Percentiles rank a stretch among this genome's conserved stretches.
These are phyloP conservation scores for Podilymbus podiceps DNA, from an alignment of 2,113 vertebrate genomes.

Conservation along the genomic window DNA sequence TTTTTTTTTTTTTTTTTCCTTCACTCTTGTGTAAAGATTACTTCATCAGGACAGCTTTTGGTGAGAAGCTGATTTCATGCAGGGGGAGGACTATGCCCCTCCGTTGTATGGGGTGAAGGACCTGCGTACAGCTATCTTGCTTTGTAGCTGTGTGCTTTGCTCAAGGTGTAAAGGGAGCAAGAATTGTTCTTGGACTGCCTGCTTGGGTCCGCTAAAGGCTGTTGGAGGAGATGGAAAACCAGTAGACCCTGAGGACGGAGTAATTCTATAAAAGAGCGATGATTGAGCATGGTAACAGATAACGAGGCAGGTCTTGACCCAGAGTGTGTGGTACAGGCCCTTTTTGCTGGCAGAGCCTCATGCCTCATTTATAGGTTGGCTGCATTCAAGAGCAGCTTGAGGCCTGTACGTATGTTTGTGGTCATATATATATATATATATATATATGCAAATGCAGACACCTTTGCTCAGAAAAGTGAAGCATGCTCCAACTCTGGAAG, in stretches of 20 bases:
- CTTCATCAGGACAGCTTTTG: neutral
- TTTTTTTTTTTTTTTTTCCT: neutral
- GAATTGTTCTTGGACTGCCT: neutral
- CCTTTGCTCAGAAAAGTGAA: neutral
- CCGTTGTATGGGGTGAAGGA: neutral
- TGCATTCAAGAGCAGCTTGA: neutral
- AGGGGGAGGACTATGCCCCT: neutral
- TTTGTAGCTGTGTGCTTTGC: neutral
- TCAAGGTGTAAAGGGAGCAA: neutral
- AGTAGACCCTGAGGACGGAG: neutral
- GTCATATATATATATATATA: neutral
- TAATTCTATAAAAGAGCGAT: neutral
- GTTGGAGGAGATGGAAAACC: neutral
- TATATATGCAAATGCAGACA: neutral
- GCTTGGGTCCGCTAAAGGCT: neutral
- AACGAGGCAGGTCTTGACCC: neutral
- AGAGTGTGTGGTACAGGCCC: neutral
- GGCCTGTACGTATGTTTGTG: neutral
- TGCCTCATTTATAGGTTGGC: neutral
- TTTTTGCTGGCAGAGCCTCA: neutral
- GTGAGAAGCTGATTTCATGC: neutral
- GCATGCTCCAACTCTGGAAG: neutral
- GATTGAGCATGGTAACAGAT: neutral
- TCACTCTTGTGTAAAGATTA: neutral
- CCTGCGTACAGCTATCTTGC: accelerated